phyloP scores from a whole-genome alignment of 2,797 vertebrate genomes.

The Tenualosa ilisha region DNA sequence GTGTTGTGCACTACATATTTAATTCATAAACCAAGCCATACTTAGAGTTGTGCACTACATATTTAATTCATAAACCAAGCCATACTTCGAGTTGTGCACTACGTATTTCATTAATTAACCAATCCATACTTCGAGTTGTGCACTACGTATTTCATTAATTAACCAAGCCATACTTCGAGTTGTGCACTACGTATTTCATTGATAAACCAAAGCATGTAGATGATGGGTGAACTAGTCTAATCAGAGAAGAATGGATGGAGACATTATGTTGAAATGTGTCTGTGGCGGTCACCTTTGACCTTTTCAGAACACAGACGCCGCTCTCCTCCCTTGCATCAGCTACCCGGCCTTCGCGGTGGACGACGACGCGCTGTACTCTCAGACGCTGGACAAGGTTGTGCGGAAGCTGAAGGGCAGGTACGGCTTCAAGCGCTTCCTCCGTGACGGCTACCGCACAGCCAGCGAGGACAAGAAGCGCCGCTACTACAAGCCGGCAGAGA shows the following conservation, averaged over 20 bases:
- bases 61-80: too few relatives aligned
- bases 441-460: conserved; percentile 91
- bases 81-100: too few relatives aligned
- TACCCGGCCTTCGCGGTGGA: conserved; percentile 98
- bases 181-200: too few relatives aligned
- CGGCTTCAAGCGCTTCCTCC: conserved; percentile 92
- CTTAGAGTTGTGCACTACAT: too few relatives aligned
- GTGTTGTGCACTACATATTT: too few relatives aligned
- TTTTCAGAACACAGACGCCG: conserved; percentile 91
- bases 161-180: too few relatives aligned
- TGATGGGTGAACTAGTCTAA: conserved; percentile 36
- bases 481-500: conserved; percentile 95
- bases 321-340: conserved; percentile 92
- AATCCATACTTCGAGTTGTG: too few relatives aligned
- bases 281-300: background rate
- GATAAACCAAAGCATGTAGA: too few relatives aligned
- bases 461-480: conserved; percentile 88
- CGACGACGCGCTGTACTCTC: conserved; percentile 88
- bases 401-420: conserved; percentile 93
- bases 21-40: too few relatives aligned
- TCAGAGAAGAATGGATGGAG: conserved; percentile 36
- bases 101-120: too few relatives aligned
- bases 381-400: conserved; percentile 92
- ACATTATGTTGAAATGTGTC: conserved; percentile 36
- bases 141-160: too few relatives aligned